Evolutionary conservation across 1,140 invertebrate genomes (phyloP), one percentile per base, ranked within the genome.

Genomic region (Sarcophaga bullata): DNA sequence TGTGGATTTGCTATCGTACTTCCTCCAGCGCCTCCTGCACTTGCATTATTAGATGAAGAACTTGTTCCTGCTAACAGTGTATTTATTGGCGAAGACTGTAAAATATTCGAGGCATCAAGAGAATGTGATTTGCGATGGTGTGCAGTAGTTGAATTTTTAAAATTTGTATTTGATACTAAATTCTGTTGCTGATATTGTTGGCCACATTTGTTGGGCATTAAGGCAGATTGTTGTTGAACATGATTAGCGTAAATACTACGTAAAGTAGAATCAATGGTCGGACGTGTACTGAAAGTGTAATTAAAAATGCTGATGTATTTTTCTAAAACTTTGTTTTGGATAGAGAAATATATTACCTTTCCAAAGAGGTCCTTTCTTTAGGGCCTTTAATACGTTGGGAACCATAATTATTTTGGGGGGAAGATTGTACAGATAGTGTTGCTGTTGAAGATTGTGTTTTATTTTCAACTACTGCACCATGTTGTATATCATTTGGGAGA

Each of bases 111-210:
- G 11, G 95, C 95, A 89, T 96, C 95, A 17, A 96, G 90, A 25
- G 95, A 95, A 86, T 95, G 95, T 47, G 95, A 95, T 90, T 96
- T 96, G 80, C 95, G 92, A 88, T 96, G 95, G 86, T 93, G 93
- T 82, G 54, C 47, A 3, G 73, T 84, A n/a, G 86, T 82, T 8
- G 83, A 73, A 80, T 49, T 47, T 86, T 85, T 6, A 83, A 68
- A 17, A 49, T 49, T 73, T 13, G 48, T 48, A 49, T 76, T 76
- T 49, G 73, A 10, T 6, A 17, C 9, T n/a, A 50, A 78, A 8
- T 48, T n/a, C n/a, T 17, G 83, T 54, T 49, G 72, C 75, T 80
- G 85, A 19, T 19, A 80, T 72, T 83, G 86, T 82, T 50, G 87
- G 84, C 54, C 49, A 54, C 78, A 80, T 47, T 46, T 80, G 76